Percentiles rank a stretch among this genome's conserved stretches.
Evolutionary conservation across 2,888 invertebrate genomes (phyloP).

Genomic region (Drosophila merina): DNA sequence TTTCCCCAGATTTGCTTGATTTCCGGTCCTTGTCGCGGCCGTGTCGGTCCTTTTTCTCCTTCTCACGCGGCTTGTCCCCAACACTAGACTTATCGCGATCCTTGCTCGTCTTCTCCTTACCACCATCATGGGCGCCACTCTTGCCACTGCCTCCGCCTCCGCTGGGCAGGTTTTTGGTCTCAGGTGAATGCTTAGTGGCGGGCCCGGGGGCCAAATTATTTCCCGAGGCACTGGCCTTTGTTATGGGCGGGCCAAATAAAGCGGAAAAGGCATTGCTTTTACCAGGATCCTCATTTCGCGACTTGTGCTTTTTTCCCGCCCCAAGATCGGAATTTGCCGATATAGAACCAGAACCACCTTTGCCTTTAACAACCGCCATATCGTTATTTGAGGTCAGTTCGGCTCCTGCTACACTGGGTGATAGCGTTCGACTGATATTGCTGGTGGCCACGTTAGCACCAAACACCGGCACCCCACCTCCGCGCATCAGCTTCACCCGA

Average conservation of each 20-base stretch:
- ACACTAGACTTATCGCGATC: constrained; percentile 78
- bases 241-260: constrained; percentile 93
- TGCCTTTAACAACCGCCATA: constrained; percentile 87
- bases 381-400: constrained; percentile 43
- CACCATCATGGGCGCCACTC: constrained; percentile 60
- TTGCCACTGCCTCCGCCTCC: constrained; percentile 45
- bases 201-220: constrained; percentile 53
- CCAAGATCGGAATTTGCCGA: constrained; percentile 40
- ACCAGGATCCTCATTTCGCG: constrained; percentile 85
- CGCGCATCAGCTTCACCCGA: constrained; percentile 92
- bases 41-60: constrained; percentile 85
- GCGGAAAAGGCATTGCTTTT: constrained; percentile 89
- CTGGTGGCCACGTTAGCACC: constrained; percentile 47
- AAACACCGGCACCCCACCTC: constrained; percentile 88
- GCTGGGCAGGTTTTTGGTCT: constrained; percentile 49
- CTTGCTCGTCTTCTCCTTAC: constrained; percentile 77
- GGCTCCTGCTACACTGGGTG: constrained; percentile 56
- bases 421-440: constrained; percentile 53
- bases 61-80: constrained; percentile 83
- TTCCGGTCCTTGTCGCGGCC: constrained; percentile 86
- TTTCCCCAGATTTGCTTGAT: constrained; percentile 82
- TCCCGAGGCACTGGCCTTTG: constrained; percentile 86
- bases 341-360: constrained; percentile 77
- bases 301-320: constrained; percentile 86
- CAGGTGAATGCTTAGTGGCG: constrained; percentile 85